Conservation (phyloP, 2,888 invertebrate species). For the Venustoraphidia nigricollis region DNA sequence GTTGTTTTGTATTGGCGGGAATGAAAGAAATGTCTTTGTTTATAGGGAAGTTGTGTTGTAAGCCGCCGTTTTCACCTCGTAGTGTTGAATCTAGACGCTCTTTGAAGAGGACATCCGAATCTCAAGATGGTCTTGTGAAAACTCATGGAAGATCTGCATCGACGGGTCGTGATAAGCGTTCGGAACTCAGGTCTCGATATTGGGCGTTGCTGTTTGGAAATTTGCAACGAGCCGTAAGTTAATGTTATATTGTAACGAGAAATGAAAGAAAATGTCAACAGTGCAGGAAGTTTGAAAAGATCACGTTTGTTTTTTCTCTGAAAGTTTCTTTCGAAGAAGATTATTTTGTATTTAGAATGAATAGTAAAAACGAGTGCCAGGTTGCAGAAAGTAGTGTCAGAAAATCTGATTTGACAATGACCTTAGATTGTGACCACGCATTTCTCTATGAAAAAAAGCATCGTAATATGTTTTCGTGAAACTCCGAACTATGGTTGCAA, state of each 20-base stretch:
- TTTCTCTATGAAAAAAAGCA: too few relatives aligned
- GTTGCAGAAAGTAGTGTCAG: too few relatives aligned
- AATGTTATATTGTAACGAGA: neutral
- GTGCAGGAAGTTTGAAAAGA: neutral
- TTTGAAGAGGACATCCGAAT: conserved; percentile 13
- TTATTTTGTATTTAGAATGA: too few relatives aligned
- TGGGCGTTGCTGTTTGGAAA: conserved; percentile 95
- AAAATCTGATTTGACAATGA: too few relatives aligned
- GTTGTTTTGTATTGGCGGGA: too few relatives aligned
- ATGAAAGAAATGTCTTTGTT: conserved; percentile 5
- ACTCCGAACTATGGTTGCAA: too few relatives aligned
- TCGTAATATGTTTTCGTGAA: too few relatives aligned
- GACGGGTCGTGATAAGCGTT: conserved; percentile 72
- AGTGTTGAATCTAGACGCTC: conserved; percentile 22
- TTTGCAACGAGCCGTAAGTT: conserved; percentile 65
- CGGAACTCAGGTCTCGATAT: conserved; percentile 79
- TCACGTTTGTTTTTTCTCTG: too few relatives aligned
- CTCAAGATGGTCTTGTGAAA: conserved; percentile 24
- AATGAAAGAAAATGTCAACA: neutral
- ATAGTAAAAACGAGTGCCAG: too few relatives aligned
- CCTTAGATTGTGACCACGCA: too few relatives aligned
- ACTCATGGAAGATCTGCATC: conserved; percentile 67
- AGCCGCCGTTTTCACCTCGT: conserved; percentile 43
- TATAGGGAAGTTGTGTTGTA: conserved; percentile 37
- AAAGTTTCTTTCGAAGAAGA: too few relatives aligned